Base-by-base conservation (phyloP, 2,797 vertebrate species). In the Halcyon chelicuti region DNA sequence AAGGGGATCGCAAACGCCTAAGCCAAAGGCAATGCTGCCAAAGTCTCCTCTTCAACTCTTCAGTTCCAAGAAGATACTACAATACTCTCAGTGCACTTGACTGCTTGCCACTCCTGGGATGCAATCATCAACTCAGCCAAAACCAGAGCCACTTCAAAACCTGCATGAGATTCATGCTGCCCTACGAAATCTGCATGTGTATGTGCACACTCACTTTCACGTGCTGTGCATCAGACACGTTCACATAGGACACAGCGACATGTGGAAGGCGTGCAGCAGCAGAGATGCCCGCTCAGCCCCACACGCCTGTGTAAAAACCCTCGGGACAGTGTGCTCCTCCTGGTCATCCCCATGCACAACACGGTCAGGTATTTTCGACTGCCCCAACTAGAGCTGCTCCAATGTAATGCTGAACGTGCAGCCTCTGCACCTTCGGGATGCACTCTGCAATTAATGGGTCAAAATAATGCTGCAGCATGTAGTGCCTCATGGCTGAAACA, bases 221-320 rank as follows among this genome's bases (percentile, higher is more conserved):
- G 0, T n/a, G 39, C 31, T 1, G 0, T 0, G 5, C 5, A 5
- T 35, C 84, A 78, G 35, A 52, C 0, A 0, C 1, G 0, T 21
- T 71, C 20, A 5, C 29, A 26, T 0, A 2, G 39, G 35, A 71
- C 66, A 62, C 1, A 2, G 26, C 22, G 25, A 73, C 16, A 39
- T 2, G 0, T 10, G 58, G 55, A 61, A 40, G 21, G 25, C 9
- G 11, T 23, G n/a, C 71, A 52, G 58, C 0, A 2, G 31, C 37
- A 52, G 46, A 88, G 67, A 58, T 11, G 22, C n/a, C 46, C 0
- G 1, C 23, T 18, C 33, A 73, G 47, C 14, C 35, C 23, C 29
- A 21, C 1, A 0, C 39, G 31, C 33, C 33, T 0, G 0, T 13
- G 31, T 22, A 17, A 3, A 4, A 44, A 13, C 29, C 42, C 51